Percentiles rank a stretch among this genome's conserved stretches.
phyloP scores from a whole-genome alignment of 2,797 vertebrate genomes.

The Clarias pachynema region DNA sequence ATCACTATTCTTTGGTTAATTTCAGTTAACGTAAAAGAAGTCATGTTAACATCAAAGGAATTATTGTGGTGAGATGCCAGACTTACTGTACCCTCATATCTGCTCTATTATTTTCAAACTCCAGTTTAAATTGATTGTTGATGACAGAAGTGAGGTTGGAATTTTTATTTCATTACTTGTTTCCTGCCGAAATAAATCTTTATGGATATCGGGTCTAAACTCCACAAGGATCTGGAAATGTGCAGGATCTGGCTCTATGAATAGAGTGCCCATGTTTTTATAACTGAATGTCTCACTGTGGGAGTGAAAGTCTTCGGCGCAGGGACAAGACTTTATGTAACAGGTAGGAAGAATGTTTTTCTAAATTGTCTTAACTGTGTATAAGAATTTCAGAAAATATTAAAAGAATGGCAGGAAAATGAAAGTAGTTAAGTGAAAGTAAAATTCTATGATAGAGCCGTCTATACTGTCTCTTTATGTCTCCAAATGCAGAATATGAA shows the following conservation, averaged over 20 bases:
- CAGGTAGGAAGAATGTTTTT: constrained; percentile 44
- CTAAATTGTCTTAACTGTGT: not conserved
- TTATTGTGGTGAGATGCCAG: not conserved
- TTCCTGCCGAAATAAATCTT: not conserved
- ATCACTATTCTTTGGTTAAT: not conserved
- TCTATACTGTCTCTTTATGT: not conserved
- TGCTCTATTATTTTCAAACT: not conserved
- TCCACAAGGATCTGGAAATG: not conserved
- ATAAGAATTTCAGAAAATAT: not conserved
- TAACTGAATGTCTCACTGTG: constrained; percentile 51
- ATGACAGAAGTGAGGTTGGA: not conserved
- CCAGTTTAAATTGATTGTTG: not conserved
- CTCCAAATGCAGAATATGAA: not conserved
- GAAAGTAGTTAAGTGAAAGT: not conserved
- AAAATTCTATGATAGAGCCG: not conserved
- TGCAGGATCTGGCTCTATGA: not conserved
- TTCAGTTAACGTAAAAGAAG: constrained; percentile 1
- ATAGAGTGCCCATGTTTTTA: constrained; percentile 42
- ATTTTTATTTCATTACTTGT: not conserved
- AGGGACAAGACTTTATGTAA: constrained; percentile 51
- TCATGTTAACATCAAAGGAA: not conserved
- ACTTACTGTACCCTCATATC: not conserved
- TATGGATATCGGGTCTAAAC: not conserved
- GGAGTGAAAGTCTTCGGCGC: constrained; percentile 50
- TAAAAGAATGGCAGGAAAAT: not conserved